Evolutionary conservation across 2,113 vertebrate species (phyloP).

Genomic region (Edolisoma coerulescens): DNA sequence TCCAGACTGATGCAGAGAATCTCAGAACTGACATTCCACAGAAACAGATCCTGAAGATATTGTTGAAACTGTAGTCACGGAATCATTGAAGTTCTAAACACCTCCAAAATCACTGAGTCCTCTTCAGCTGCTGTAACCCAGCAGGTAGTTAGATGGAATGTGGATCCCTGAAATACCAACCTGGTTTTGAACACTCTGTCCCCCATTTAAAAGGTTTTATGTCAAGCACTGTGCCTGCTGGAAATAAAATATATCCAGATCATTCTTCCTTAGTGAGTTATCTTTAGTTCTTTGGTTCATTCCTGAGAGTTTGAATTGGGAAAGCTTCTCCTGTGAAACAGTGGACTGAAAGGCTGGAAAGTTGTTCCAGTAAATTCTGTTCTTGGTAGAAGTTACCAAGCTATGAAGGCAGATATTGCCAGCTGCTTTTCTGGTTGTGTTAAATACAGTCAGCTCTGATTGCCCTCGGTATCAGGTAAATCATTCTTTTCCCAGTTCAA

Average conservation of each 20-base stretch:
- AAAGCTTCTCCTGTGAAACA: not conserved
- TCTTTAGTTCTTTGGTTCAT: not conserved
- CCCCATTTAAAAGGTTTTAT: not conserved
- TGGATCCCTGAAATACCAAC: not conserved
- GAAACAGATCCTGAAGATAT: not conserved
- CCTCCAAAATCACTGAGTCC: not conserved
- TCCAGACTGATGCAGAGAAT: not conserved
- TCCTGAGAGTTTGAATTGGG: not conserved
- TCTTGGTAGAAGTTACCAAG: not conserved
- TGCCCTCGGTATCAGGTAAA: not conserved
- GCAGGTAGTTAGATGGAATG: not conserved
- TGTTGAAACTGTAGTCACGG: rapidly evolving
- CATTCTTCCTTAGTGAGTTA: not conserved
- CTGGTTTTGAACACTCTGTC: not conserved
- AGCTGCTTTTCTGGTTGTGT: not conserved
- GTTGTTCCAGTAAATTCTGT: not conserved
- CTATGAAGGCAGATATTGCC: not conserved
- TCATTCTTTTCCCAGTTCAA: not conserved
- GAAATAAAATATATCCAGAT: not conserved
- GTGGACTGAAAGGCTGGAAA: not conserved
- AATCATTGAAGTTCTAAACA: not conserved
- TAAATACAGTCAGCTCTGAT: not conserved
- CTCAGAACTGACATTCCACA: not conserved
- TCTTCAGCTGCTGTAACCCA: not conserved
- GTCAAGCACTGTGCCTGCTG: not conserved